phyloP scores from a whole-genome alignment of 2,888 invertebrate species.

The Eutolmus rufibarbis region DNA sequence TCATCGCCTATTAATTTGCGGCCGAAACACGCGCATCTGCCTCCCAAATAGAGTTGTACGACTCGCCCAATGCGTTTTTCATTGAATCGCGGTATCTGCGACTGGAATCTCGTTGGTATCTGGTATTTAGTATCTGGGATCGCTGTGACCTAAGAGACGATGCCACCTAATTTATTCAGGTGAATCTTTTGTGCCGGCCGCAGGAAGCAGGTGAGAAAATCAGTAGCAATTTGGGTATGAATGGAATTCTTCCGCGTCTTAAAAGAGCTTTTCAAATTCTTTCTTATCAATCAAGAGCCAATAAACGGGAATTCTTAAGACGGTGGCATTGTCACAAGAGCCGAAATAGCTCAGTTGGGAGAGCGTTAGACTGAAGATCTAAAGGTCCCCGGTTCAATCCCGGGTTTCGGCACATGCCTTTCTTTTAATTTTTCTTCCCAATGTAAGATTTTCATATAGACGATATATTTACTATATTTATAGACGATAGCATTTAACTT shows the following conservation, averaged over 20 bases:
- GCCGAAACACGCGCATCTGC: neutral
- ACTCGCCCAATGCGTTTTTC: neutral
- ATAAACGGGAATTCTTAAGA: neutral
- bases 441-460: neutral
- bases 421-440: neutral
- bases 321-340: conserved; percentile 49
- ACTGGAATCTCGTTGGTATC: neutral
- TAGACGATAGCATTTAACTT: neutral
- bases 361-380: conserved; percentile 82
- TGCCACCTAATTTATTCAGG: neutral
- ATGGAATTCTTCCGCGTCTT: neutral
- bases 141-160: neutral
- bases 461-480: neutral
- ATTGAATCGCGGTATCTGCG: neutral
- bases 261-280: neutral
- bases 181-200: neutral
- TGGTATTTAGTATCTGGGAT: neutral
- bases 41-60: neutral
- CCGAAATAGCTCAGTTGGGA: conserved; percentile 85
- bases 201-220: neutral
- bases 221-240: neutral
- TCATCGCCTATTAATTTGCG: neutral
- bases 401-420: conserved; percentile 69
- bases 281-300: neutral
- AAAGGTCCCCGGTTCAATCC: conserved; percentile 79